Evolutionary conservation across 2,888 invertebrate genomes (phyloP).

Genomic region (Acanthopleura granulata): DNA sequence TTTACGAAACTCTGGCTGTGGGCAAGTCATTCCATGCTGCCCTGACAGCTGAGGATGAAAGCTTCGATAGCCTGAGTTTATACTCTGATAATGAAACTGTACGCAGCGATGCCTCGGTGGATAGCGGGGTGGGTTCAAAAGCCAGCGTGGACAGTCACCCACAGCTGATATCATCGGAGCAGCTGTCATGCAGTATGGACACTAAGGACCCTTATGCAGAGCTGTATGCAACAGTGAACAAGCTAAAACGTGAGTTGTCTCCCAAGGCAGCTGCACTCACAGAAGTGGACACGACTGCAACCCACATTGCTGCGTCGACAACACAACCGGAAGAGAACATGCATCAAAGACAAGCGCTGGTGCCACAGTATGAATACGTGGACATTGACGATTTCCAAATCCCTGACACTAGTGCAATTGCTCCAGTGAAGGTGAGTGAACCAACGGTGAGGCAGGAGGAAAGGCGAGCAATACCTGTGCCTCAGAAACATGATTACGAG

Average conservation of each 20-base stretch:
- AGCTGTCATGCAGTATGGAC: neutral
- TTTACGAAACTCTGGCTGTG: neutral
- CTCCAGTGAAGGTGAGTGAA: neutral
- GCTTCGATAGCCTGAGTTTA: constrained; percentile 10
- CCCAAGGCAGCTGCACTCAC: neutral
- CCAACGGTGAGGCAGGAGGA: neutral
- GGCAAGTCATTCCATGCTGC: constrained; percentile 7
- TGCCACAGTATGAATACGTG: neutral
- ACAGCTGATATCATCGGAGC: neutral
- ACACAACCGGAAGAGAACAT: neutral
- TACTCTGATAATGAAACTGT: constrained; percentile 8
- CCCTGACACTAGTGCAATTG: neutral
- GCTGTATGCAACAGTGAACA: neutral
- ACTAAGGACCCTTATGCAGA: neutral
- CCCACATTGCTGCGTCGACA: neutral
- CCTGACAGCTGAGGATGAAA: constrained; percentile 10
- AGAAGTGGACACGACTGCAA: neutral
- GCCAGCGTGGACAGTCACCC: neutral
- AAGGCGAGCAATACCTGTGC: neutral
- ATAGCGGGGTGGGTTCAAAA: neutral
- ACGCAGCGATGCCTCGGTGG: constrained; percentile 6
- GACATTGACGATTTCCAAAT: neutral
- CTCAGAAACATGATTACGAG: neutral
- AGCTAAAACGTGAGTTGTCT: neutral
- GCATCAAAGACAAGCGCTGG: neutral